Percentiles rank a stretch among this genome's conserved stretches.
Evolutionary conservation across 2,888 invertebrate species (phyloP).

Genomic region (Cosmia trapezina): DNA sequence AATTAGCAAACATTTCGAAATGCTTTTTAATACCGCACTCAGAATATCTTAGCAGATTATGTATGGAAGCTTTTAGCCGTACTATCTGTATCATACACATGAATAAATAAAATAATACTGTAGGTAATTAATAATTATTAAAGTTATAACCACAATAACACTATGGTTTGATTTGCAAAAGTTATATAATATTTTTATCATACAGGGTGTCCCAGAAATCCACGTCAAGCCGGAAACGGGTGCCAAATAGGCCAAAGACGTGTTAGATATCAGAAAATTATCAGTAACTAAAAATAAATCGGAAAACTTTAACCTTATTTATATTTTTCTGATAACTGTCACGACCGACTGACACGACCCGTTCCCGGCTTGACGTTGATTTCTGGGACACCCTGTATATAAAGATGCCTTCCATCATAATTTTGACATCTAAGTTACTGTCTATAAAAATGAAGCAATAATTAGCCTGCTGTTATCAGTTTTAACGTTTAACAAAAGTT

Average conservation of each 20-base stretch:
- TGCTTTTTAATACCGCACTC: slow-evolving; percentile 86
- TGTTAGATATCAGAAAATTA: too few relatives aligned
- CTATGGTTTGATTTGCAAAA: not conserved
- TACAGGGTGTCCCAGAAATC: too few relatives aligned
- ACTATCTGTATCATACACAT: slow-evolving; percentile 43
- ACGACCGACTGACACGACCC: too few relatives aligned
- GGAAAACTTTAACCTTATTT: too few relatives aligned
- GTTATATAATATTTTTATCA: not conserved
- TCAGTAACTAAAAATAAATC: too few relatives aligned
- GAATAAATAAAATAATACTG: slow-evolving; percentile 13
- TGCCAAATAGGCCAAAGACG: too few relatives aligned
- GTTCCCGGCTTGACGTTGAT: too few relatives aligned
- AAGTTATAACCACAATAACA: not conserved
- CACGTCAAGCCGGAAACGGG: too few relatives aligned
- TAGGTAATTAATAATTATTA: not conserved
- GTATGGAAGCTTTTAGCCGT: slow-evolving; percentile 73
- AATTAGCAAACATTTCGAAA: slow-evolving; percentile 88
- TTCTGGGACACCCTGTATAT: too few relatives aligned
- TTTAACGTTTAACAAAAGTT: not conserved
- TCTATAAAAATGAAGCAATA: not conserved
- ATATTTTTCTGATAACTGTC: too few relatives aligned
- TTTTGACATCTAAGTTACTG: not conserved
- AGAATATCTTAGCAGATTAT: slow-evolving; percentile 75
- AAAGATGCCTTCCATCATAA: not conserved
- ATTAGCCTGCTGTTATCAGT: not conserved